Evolutionary conservation across 2,113 vertebrate species (phyloP).

Genomic region (Pogona vitticeps): DNA sequence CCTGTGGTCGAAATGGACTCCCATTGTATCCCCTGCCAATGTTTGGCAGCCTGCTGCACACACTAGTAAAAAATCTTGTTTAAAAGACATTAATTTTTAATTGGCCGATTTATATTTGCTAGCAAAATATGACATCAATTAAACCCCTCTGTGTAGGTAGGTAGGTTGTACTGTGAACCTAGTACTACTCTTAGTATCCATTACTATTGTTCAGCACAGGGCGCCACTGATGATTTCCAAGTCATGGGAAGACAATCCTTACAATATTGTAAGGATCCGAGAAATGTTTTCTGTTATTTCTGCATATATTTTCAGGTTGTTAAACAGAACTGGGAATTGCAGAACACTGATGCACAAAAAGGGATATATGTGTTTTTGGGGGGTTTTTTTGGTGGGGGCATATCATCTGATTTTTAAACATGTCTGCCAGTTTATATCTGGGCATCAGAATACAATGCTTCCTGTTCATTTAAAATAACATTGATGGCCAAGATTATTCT

Average conservation of each 20-base stretch:
- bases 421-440: not conserved
- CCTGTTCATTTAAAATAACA: not conserved
- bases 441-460: not conserved
- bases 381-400: not conserved
- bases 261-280: not conserved
- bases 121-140: constrained; percentile 25
- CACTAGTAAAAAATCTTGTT: constrained; percentile 27
- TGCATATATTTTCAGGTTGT: not conserved
- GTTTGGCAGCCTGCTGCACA: not conserved
- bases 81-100: not conserved
- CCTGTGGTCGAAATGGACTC: constrained; percentile 10
- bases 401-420: not conserved
- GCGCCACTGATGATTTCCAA: not conserved
- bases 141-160: not conserved
- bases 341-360: not conserved
- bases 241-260: not conserved
- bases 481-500: not conserved
- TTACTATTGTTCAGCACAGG: constrained; percentile 6
- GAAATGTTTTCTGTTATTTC: not conserved
- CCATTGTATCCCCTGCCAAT: not conserved
- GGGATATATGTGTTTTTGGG: not conserved
- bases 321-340: not conserved
- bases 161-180: constrained; percentile 3
- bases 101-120: constrained; percentile 12
- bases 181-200: not conserved